phyloP scores from a whole-genome alignment of 2,797 vertebrate species.

The Holocentrus rufus region DNA sequence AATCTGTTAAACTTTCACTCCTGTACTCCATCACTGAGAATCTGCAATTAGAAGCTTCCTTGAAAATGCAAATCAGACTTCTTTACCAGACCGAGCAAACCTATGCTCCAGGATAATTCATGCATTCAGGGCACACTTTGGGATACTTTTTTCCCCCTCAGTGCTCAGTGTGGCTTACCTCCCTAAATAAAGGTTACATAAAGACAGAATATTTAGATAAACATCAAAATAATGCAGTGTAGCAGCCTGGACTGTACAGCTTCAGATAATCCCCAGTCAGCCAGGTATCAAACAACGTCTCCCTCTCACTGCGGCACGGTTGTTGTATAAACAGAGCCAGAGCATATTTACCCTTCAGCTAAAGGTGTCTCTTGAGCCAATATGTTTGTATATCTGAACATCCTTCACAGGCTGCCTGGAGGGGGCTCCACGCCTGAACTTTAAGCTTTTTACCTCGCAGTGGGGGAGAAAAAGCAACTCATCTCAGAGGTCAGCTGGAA shows the following conservation, averaged over 20 bases:
- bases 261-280: slow-evolving; percentile 53
- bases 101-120: slow-evolving; percentile 50
- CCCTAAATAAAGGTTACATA: slow-evolving; percentile 50
- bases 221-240: slow-evolving; percentile 40
- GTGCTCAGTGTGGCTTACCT: slow-evolving; percentile 24
- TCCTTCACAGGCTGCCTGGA: slow-evolving; percentile 68
- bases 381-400: slow-evolving; percentile 72
- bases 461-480: slow-evolving; percentile 51
- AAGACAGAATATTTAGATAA: slow-evolving; percentile 54
- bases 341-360: slow-evolving; percentile 76
- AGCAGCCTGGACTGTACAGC: slow-evolving; percentile 36
- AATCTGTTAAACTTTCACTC: slow-evolving; percentile 42
- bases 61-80: slow-evolving; percentile 54
- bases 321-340: slow-evolving; percentile 64
- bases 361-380: slow-evolving; percentile 72
- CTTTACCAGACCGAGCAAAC: slow-evolving; percentile 28
- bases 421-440: slow-evolving; percentile 67
- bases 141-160: slow-evolving; percentile 5
- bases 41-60: slow-evolving; percentile 34
- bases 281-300: slow-evolving; percentile 63
- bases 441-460: slow-evolving; percentile 70
- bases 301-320: slow-evolving; percentile 55
- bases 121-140: slow-evolving; percentile 53
- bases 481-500: slow-evolving; percentile 66
- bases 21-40: slow-evolving; percentile 23